Conservation (phyloP, 2,888 invertebrate species). For the Cactoblastis cactorum region DNA sequence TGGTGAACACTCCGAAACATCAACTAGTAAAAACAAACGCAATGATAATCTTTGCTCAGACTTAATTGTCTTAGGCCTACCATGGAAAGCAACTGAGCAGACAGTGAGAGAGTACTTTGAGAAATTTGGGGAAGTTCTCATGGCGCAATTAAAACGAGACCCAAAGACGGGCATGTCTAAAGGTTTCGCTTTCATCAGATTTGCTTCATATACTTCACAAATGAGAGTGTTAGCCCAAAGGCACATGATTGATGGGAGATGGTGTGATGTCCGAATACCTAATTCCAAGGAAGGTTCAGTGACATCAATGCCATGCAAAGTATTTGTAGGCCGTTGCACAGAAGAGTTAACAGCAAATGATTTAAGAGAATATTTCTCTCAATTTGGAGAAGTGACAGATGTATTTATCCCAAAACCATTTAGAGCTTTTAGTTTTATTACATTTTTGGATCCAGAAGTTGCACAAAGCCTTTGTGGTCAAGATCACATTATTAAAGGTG, state of each 20-base stretch:
- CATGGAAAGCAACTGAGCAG: conserved; percentile 98
- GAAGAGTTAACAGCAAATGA: conserved; percentile 90
- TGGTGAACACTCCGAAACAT: conserved; percentile 91
- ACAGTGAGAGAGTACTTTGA: conserved; percentile 98
- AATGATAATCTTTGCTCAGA: conserved; percentile 97
- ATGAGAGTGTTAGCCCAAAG: conserved; percentile 95
- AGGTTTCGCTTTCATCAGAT: conserved; percentile 99
- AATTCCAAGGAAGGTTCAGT: conserved; percentile 92
- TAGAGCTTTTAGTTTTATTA: conserved; percentile 90
- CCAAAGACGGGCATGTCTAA: conserved; percentile 95
- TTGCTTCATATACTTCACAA: conserved; percentile 96
- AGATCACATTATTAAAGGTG: conserved; percentile 91
- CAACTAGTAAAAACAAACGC: conserved; percentile 94
- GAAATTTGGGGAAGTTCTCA: conserved; percentile 97
- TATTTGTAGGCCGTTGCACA: conserved; percentile 91
- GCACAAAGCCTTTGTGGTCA: conserved; percentile 90
- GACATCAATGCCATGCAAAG: conserved; percentile 87
- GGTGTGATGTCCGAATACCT: conserved; percentile 99
- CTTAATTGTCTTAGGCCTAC: conserved; percentile 98
- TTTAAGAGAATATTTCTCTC: conserved; percentile 87
- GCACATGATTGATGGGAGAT: conserved; percentile 98
- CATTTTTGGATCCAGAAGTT: conserved; percentile 89
- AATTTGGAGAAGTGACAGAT: conserved; percentile 91
- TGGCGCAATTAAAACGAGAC: conserved; percentile 98
- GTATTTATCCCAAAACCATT: conserved; percentile 94